These are phyloP conservation scores for Nomada goodeniana DNA, from an alignment of 2,888 invertebrate species.

Conservation along the genomic window DNA sequence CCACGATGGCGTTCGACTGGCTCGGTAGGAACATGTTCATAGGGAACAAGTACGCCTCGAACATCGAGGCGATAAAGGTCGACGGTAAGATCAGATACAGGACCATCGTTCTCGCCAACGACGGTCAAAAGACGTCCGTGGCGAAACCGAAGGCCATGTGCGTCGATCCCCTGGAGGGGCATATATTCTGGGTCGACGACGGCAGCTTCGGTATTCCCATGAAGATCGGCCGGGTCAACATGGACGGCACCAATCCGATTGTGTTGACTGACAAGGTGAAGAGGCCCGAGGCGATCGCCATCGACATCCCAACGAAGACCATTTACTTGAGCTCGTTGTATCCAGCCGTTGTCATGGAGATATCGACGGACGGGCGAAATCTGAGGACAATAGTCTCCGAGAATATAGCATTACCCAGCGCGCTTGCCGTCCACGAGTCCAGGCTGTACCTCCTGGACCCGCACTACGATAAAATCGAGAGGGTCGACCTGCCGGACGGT, in stretches of 20 bases:
- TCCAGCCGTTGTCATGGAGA: constrained; percentile 89
- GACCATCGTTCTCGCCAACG: constrained; percentile 94
- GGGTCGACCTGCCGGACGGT: constrained; percentile 92
- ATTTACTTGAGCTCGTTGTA: constrained; percentile 95
- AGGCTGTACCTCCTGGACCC: constrained; percentile 95
- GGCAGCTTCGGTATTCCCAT: constrained; percentile 95
- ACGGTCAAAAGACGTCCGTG: constrained; percentile 93
- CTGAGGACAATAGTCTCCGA: constrained; percentile 89
- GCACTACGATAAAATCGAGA: constrained; percentile 94
- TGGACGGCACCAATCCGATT: constrained; percentile 94
- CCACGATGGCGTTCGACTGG: constrained; percentile 98
- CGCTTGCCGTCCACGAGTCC: constrained; percentile 92
- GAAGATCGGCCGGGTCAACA: constrained; percentile 95
- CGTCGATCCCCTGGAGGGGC: constrained; percentile 96
- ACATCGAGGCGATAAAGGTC: constrained; percentile 94
- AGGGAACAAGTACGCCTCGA: constrained; percentile 95
- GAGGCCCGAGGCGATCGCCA: constrained; percentile 93
- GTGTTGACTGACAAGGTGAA: constrained; percentile 90
- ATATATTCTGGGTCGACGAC: constrained; percentile 96
- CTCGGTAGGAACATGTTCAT: constrained; percentile 97
- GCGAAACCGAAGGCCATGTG: constrained; percentile 95
- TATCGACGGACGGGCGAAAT: constrained; percentile 90
- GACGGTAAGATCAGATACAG: constrained; percentile 94
- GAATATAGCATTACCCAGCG: constrained; percentile 91
- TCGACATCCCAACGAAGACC: constrained; percentile 92